Evolutionary conservation across 1,140 invertebrate genomes (phyloP).

Genomic region (Papilio polyxenes): DNA sequence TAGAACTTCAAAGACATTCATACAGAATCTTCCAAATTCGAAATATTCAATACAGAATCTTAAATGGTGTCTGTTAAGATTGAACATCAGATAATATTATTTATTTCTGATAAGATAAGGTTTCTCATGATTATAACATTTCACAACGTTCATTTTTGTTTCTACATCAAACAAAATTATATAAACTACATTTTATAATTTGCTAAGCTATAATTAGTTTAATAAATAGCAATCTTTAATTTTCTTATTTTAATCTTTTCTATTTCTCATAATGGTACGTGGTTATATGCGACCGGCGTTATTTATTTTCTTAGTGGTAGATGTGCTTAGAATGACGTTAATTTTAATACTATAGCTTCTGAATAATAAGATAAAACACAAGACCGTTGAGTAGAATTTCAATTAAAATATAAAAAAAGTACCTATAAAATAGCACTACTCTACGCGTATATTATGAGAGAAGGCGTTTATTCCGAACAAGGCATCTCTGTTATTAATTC

Average conservation of each 20-base stretch:
- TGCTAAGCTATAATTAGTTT: too few relatives aligned
- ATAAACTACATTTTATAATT: neutral
- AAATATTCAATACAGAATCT: neutral
- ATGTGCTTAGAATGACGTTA: too few relatives aligned
- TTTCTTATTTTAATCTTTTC: neutral
- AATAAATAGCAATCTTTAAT: neutral
- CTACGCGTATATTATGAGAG: too few relatives aligned
- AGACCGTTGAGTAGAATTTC: too few relatives aligned
- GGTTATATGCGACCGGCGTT: neutral
- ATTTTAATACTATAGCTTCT: too few relatives aligned
- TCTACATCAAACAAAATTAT: neutral
- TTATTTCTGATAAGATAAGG: conserved; percentile 15
- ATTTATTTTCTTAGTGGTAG: neutral
- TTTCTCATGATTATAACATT: neutral
- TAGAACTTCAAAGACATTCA: neutral
- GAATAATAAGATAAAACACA: too few relatives aligned
- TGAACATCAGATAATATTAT: neutral
- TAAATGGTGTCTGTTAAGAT: neutral
- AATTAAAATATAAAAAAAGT: too few relatives aligned
- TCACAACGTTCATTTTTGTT: neutral
- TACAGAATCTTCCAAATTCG: neutral
- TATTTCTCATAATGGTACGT: neutral
- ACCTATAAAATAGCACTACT: too few relatives aligned
- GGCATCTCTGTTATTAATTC: neutral
- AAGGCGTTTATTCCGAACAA: too few relatives aligned